Base-by-base conservation (phyloP, 2,797 vertebrate genomes). In the Dendrocincla fuliginosa region DNA sequence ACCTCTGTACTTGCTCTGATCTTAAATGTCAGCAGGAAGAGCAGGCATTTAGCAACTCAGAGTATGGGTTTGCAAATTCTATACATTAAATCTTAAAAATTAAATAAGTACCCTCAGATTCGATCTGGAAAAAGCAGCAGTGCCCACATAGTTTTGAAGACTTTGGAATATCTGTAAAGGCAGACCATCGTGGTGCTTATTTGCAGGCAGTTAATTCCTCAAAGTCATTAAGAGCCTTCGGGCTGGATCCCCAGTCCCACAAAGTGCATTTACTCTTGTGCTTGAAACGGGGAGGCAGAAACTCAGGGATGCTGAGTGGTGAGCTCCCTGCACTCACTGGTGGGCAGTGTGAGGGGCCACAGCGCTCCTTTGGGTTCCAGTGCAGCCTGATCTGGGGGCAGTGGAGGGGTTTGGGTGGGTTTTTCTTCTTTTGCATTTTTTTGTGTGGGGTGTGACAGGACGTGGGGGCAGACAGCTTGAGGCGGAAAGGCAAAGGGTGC, bases 371-470 rank as follows among this genome's bases (percentile, higher is more conserved):
- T 46, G 69, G 50, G 24, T 84, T 46, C 55, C 14, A 25, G 9
- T 28, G 65, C 69, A 55, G 16, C 22, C 52, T 75, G 61, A 24
- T 52, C 32, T 68, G 46, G 23, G 44, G 41, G 68, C 49, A 73
- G 20, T 5, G 16, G 9, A 13, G 25, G 46, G 9, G 1, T 6
- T 57, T 53, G 14, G 13, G 9, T 10, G 1, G 28, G 10, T 23
- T 59, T 65, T 18, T n/a, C 30, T n/a, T n/a, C 7, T 32, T 42
- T 76, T 2, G 1, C 3, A 12, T 5, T 46, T 32, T 57, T 30
- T n/a, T 10, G 3, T 2, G 1, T 9, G 3, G 1, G 0, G 3
- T 22, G 8, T 8, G 3, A 30, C 20, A 22, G 61, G 20, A 11
- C 7, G 4, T 22, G 16, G 11, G 9, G 16, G 30, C 4, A n/a